Conservation (phyloP, 2,797 vertebrate species). For the Triplophysa bombifrons region DNA sequence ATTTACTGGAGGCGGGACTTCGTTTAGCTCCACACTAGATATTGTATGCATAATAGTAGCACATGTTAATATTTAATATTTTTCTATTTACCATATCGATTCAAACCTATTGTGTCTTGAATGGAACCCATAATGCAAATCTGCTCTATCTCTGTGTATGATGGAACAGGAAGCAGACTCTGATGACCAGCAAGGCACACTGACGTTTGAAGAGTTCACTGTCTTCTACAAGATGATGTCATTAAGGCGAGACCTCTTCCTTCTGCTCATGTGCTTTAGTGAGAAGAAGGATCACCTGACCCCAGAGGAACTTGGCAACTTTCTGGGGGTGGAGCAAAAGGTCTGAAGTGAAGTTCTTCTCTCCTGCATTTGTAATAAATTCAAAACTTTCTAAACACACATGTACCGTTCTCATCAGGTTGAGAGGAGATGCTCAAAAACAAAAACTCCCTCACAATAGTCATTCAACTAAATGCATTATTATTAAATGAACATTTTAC, state of each 20-base stretch:
- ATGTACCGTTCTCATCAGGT: not conserved
- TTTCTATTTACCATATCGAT: too few species aligned
- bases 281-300: constrained; percentile 96
- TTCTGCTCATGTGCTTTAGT: constrained; percentile 92
- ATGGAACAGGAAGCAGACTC: constrained; percentile 91
- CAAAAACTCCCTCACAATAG: not conserved
- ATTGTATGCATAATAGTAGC: too few species aligned
- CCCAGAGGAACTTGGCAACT: constrained; percentile 87
- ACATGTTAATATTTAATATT: too few species aligned
- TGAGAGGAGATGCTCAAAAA: not conserved
- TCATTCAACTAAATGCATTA: not conserved
- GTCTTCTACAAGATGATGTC: constrained; percentile 99
- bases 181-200: constrained; percentile 93
- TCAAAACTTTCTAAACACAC: not conserved
- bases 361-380: not conserved
- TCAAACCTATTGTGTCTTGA: too few species aligned
- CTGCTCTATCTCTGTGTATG: not conserved
- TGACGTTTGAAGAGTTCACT: constrained; percentile 95
- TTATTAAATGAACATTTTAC: not conserved
- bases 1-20: too few species aligned
- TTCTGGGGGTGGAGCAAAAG: constrained; percentile 92
- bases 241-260: constrained; percentile 89
- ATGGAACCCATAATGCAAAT: not conserved
- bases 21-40: too few species aligned
- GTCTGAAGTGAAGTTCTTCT: constrained; percentile 55